Percentiles rank a stretch among this genome's conserved stretches.
Conservation (phyloP, 2,888 invertebrate species). For the Timema podura region DNA sequence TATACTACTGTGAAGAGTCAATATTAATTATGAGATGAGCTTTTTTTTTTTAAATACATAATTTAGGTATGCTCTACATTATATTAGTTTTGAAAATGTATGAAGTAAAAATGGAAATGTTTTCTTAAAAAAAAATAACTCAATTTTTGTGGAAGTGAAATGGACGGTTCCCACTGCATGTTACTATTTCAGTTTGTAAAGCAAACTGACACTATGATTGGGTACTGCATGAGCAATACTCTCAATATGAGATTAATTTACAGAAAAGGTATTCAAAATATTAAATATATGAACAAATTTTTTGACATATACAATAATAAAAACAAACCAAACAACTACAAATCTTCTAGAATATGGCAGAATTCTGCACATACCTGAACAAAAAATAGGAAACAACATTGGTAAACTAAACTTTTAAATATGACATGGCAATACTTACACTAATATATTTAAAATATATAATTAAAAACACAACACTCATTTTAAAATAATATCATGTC, state of each 20-base stretch:
- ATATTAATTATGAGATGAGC: too few species aligned
- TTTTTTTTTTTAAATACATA: too few species aligned
- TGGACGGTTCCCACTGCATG: constrained; percentile 32
- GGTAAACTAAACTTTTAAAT: too few species aligned
- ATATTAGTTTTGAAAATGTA: too few species aligned
- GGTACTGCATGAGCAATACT: constrained; percentile 21
- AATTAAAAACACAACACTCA: too few species aligned
- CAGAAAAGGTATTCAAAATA: constrained; percentile 12
- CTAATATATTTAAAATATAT: too few species aligned
- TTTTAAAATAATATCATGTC: too few species aligned
- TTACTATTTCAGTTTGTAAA: constrained; percentile 30
- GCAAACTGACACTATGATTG: constrained; percentile 31
- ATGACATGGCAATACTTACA: too few species aligned
- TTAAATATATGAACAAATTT: too few species aligned
- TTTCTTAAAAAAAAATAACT: constrained; percentile 25
- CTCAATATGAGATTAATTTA: constrained; percentile 25
- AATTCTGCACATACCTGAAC: background rate
- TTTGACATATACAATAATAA: background rate
- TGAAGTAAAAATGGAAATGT: constrained; percentile 17
- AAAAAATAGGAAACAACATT: too few species aligned
- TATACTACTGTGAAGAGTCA: too few species aligned
- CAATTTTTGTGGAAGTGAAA: constrained; percentile 29
- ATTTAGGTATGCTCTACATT: too few species aligned
- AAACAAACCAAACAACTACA: background rate
- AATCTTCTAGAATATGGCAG: background rate